These are phyloP conservation scores for Gadopsis bispinosus DNA, from an alignment of 2,797 vertebrate species.

Conservation along the genomic window DNA sequence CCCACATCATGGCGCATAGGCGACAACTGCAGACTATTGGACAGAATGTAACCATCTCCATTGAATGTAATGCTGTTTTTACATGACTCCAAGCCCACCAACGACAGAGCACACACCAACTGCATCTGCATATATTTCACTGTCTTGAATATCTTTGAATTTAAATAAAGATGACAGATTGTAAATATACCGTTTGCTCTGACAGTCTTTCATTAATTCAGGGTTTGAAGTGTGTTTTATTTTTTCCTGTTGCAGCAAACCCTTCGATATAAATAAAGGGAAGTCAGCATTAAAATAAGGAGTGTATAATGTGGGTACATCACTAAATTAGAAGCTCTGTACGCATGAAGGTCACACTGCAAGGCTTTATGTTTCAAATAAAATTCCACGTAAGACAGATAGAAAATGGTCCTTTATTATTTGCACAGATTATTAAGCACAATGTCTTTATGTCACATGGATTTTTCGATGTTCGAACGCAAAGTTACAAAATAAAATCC, in stretches of 20 bases:
- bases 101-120: neutral
- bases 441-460: constrained; percentile 9
- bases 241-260: neutral
- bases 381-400: constrained; percentile 14
- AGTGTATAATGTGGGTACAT: neutral
- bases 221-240: neutral
- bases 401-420: constrained; percentile 43
- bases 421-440: constrained; percentile 32
- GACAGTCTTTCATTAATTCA: neutral
- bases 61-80: constrained; percentile 8
- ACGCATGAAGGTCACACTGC: constrained; percentile 41
- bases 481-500: constrained; percentile 18
- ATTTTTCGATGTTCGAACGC: constrained; percentile 22
- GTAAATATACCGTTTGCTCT: neutral
- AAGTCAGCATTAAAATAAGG: neutral
- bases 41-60: constrained; percentile 32
- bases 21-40: constrained; percentile 57
- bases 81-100: neutral
- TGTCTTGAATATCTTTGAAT: neutral
- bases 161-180: neutral
- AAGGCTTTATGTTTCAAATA: neutral
- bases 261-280: neutral
- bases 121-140: neutral
- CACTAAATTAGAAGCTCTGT: neutral
- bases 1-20: constrained; percentile 54